phyloP scores from a whole-genome alignment of 2,797 vertebrate species.

The Notolabrus celidotus region DNA sequence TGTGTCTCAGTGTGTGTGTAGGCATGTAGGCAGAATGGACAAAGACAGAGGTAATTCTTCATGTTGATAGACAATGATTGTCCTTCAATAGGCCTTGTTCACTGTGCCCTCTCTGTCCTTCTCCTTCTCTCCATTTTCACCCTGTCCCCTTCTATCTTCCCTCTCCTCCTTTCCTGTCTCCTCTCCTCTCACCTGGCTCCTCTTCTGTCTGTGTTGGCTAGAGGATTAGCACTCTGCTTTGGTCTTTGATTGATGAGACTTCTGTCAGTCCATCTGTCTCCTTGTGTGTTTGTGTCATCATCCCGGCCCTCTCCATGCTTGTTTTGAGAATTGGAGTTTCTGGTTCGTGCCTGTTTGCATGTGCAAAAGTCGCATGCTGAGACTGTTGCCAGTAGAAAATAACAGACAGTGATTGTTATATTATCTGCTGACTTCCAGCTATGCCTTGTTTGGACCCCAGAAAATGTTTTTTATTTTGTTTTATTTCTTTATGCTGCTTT shows the following conservation, averaged over 20 bases:
- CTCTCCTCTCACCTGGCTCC: slow-evolving; percentile 29
- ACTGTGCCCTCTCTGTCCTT: slow-evolving; percentile 58
- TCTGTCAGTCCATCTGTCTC: slow-evolving; percentile 43
- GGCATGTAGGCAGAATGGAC: slow-evolving; percentile 56
- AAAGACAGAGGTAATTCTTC: slow-evolving; percentile 77
- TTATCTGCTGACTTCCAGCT: slow-evolving; percentile 29
- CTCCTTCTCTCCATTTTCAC: slow-evolving; percentile 38
- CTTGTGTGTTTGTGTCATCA: slow-evolving; percentile 26
- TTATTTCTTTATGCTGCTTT: not conserved
- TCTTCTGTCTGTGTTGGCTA: slow-evolving; percentile 34
- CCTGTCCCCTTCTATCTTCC: slow-evolving; percentile 37
- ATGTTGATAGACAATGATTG: slow-evolving; percentile 83
- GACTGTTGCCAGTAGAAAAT: slow-evolving; percentile 19
- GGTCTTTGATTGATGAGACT: slow-evolving; percentile 62
- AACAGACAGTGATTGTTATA: slow-evolving; percentile 10
- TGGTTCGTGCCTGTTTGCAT: slow-evolving; percentile 18
- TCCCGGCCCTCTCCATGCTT: not conserved
- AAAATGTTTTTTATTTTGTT: slow-evolving; percentile 1
- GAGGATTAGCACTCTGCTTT: slow-evolving; percentile 52
- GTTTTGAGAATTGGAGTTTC: slow-evolving; percentile 5
- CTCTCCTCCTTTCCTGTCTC: slow-evolving; percentile 31
- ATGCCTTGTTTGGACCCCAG: slow-evolving; percentile 1
- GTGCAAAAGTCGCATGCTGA: slow-evolving; percentile 10
- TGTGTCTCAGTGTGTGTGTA: slow-evolving; percentile 49
- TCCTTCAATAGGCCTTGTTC: slow-evolving; percentile 74